Evolutionary conservation across 2,888 invertebrate species (phyloP).

Genomic region (Hyposoter didymator): DNA sequence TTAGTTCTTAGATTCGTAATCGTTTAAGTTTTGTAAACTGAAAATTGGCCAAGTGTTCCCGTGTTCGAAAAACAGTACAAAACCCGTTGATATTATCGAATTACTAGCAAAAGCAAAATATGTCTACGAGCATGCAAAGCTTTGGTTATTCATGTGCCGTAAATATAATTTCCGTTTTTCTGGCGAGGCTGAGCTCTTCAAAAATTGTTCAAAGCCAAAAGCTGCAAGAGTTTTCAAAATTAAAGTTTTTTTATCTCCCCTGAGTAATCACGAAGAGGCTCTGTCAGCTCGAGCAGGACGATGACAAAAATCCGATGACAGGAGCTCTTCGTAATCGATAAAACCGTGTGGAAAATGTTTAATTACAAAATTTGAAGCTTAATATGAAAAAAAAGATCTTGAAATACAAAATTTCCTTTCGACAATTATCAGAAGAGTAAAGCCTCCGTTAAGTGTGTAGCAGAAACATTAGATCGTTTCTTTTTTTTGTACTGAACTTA

Average conservation of each 20-base stretch:
- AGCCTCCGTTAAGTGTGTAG: constrained; percentile 48
- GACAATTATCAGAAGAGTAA: neutral
- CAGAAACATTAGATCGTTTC: constrained; percentile 39
- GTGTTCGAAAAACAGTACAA: constrained; percentile 60
- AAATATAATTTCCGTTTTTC: constrained; percentile 29
- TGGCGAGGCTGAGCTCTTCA: constrained; percentile 10
- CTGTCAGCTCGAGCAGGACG: too few species aligned
- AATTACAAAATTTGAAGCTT: neutral
- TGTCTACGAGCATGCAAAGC: constrained; percentile 57
- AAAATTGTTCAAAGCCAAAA: neutral
- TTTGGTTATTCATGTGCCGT: constrained; percentile 54
- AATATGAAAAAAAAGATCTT: neutral
- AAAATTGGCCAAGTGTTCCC: constrained; percentile 48
- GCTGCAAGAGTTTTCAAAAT: too few species aligned
- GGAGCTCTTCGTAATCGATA: too few species aligned
- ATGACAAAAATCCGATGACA: too few species aligned
- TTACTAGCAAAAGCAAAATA: constrained; percentile 21
- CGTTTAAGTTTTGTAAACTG: constrained; percentile 18
- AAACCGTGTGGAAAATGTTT: too few species aligned
- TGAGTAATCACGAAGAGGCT: neutral
- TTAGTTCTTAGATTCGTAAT: constrained; percentile 32
- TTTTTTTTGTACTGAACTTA: neutral
- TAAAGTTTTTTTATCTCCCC: neutral
- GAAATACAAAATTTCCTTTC: neutral
- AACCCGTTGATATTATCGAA: constrained; percentile 45